phyloP scores from a whole-genome alignment of 2,797 vertebrate genomes.

The Valencia hispanica region DNA sequence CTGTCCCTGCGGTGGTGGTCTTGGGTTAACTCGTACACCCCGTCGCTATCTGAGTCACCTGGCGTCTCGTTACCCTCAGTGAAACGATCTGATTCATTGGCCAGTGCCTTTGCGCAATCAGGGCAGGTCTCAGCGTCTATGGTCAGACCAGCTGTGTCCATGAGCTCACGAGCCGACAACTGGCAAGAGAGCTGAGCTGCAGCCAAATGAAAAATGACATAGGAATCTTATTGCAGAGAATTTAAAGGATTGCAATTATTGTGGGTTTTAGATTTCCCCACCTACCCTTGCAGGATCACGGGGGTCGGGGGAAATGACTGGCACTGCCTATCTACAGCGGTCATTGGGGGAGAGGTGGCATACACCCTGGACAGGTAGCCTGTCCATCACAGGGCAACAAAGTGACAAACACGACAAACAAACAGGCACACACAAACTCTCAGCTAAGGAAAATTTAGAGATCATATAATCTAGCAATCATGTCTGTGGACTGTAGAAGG shows the following conservation, averaged over 20 bases:
- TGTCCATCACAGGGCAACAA: not conserved
- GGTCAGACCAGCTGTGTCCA: constrained; percentile 79
- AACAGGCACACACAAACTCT: not conserved
- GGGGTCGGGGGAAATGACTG: not conserved
- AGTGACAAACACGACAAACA: not conserved
- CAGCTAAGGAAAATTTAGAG: not conserved
- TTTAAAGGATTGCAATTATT: not conserved
- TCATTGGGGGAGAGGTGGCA: not conserved
- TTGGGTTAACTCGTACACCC: constrained; percentile 92
- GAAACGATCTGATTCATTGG: constrained; percentile 81
- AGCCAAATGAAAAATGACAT: constrained; percentile 35
- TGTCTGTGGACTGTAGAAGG: not conserved
- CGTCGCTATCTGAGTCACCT: constrained; percentile 92
- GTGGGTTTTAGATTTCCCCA: too few relatives aligned
- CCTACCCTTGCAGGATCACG: not conserved
- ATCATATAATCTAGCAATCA: not conserved
- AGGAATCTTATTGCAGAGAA: too few relatives aligned
- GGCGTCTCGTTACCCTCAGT: constrained; percentile 83
- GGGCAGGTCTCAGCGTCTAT: constrained; percentile 90
- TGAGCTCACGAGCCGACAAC: constrained; percentile 81
- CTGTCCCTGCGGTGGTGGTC: constrained; percentile 87
- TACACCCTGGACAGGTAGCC: not conserved
- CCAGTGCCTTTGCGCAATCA: constrained; percentile 85
- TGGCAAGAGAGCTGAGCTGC: constrained; percentile 86
- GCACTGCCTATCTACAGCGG: not conserved